A percentile compares a stretch with the other conserved stretches of the same genome.
These are phyloP conservation scores for Geotrypetes seraphini DNA, from an alignment of 2,797 vertebrate species.

Conservation along the genomic window DNA sequence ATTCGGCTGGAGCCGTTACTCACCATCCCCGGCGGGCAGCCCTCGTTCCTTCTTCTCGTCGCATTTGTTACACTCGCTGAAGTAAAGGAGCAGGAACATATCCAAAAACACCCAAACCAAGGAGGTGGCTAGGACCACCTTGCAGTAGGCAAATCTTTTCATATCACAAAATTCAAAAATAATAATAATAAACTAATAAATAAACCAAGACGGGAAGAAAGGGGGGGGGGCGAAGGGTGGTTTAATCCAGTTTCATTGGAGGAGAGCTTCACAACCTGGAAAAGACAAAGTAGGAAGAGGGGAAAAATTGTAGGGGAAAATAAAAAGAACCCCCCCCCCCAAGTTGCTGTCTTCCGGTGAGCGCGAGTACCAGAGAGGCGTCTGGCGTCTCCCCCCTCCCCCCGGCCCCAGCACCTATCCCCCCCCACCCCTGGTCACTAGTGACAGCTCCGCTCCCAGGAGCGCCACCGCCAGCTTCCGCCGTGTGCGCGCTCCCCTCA, in stretches of 20 bases:
- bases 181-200: constrained; percentile 30
- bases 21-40: constrained; percentile 80
- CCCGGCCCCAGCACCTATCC: too few relatives aligned
- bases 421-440: too few relatives aligned
- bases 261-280: constrained; percentile 42
- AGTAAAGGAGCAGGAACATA: constrained; percentile 89
- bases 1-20: too few relatives aligned
- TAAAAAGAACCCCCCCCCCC: background rate
- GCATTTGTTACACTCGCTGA: constrained; percentile 91
- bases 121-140: constrained; percentile 97
- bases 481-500: too few relatives aligned
- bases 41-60: constrained; percentile 87
- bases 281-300: background rate
- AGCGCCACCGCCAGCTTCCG: too few relatives aligned
- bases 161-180: constrained; percentile 60
- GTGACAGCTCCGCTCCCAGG: too few relatives aligned
- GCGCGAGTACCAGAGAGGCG: too few relatives aligned
- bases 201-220: constrained; percentile 56
- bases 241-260: constrained; percentile 44
- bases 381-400: too few relatives aligned
- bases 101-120: constrained; percentile 98
- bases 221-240: constrained; percentile 41
- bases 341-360: too few relatives aligned
- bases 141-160: constrained; percentile 85
- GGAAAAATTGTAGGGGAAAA: constrained; percentile 6